phyloP scores from a whole-genome alignment of 2,797 vertebrate species.

The Myripristis murdjan region DNA sequence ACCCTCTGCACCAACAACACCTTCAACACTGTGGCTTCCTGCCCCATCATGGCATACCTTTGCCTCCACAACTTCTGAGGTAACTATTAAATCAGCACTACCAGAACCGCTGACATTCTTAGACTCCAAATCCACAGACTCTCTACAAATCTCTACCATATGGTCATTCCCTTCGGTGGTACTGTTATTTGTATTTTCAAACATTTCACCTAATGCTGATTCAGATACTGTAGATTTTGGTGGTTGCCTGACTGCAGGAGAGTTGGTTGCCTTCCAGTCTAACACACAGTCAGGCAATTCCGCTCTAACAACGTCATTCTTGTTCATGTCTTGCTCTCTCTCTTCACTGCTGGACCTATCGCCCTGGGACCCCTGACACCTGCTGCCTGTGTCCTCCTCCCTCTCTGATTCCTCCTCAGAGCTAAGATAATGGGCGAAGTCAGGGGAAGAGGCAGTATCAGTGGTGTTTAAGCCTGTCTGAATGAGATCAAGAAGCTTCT shows the following conservation, averaged over 20 bases:
- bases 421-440: conserved; percentile 36
- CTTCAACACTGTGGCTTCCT: conserved; percentile 2
- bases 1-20: conserved; percentile 2
- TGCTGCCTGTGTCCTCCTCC: conserved; percentile 21
- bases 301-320: conserved; percentile 33
- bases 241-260: conserved; percentile 9
- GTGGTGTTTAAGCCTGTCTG: conserved; percentile 65
- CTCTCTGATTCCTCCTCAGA: conserved; percentile 39
- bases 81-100: conserved; percentile 4
- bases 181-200: conserved; percentile 6
- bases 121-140: conserved; percentile 23
- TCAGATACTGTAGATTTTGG: conserved; percentile 13
- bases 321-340: conserved; percentile 23
- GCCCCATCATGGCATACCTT: conserved; percentile 15
- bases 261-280: conserved; percentile 70
- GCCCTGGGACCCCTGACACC: conserved; percentile 22
- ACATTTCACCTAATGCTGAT: conserved; percentile 16
- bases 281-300: conserved; percentile 82
- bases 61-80: conserved; percentile 10
- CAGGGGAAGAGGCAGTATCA: conserved; percentile 32
- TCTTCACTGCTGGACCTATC: conserved; percentile 35
- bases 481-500: conserved; percentile 82
- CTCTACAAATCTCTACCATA: neutral
- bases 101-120: neutral
- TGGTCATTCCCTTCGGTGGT: neutral